Evolutionary conservation across 1,140 invertebrate genomes (phyloP), one percentile per base, ranked within the genome.

Genomic region (Aphelenchoides fujianensis): DNA sequence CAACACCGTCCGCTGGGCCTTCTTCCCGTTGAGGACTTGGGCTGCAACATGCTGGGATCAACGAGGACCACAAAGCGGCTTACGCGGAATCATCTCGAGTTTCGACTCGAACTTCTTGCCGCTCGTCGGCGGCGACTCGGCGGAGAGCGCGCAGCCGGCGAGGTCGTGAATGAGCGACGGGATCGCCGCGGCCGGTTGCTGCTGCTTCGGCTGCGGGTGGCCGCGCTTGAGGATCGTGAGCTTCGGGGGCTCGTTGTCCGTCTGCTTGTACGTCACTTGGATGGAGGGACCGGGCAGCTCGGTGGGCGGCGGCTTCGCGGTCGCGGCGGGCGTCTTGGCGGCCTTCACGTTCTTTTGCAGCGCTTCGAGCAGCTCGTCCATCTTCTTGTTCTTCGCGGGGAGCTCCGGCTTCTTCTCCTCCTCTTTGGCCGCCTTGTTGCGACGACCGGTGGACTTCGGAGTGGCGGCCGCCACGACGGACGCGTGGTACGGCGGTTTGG

Each of bases 41-140:
- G 59, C 59, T 61, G 36, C 19, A 61, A 61, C 31, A 61, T 30
- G 31, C 19, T 1, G n/a, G 36, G 59, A 61, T 1, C 28, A 61
- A 61, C 59, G 31, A 61, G 16, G 59, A 19, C 2, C n/a, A 61
- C 28, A n/a, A n/a, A 1, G 31, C n/a, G 16, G 2, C 59, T 19
- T 61, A 61, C 59, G n/a, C 19, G 59, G 59, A 31, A 61, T 61
- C 59, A 61, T 61, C 36, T 61, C 59, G 59, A 61, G 16, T 28
- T 61, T 61, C n/a, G 31, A n/a, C 31, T n/a, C n/a, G n/a, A n/a
- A n/a, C n/a, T n/a, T n/a, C n/a, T n/a, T n/a, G n/a, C n/a, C n/a
- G n/a, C n/a, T n/a, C n/a, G n/a, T n/a, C n/a, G n/a, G n/a, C n/a
- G n/a, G n/a, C n/a, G n/a, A n/a, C n/a, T n/a, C n/a, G n/a, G n/a